Evolutionary conservation across 2,888 invertebrate genomes (phyloP), one percentile per base, ranked within the genome.

Genomic region (Malachius bipustulatus): DNA sequence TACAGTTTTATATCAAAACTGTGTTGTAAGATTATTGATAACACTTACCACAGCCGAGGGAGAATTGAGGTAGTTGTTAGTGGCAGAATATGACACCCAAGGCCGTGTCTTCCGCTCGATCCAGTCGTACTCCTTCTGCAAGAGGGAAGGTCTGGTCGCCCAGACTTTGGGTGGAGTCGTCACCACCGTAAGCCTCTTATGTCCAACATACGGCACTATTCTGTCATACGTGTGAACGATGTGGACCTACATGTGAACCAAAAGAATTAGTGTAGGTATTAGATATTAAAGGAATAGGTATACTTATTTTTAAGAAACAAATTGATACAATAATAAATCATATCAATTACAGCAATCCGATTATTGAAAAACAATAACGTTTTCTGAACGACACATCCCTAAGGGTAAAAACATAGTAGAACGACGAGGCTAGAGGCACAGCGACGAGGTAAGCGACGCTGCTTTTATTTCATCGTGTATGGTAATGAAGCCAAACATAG

Each of bases 11-110:
- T n/a, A n/a, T n/a, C n/a, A n/a, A n/a, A n/a, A n/a, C 24, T 19
- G n/a, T 19, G n/a, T 19, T 19, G 24, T 8, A 19, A 19, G 24
- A 8, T 19, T n/a, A 19, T 19, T 19, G 24, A 19, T 19, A 8
- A n/a, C 55, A 63, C 71, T 69, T 67, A 83, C 83, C 74, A 75
- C 75, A 51, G 75, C 73, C 49, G 75, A 67, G 56, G 75, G 77
- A 48, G 84, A 81, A 66, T 80, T 79, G 64, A 80, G 78, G 66
- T 77, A 87, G 57, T 80, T 77, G 50, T 81, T 82, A 47, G 77
- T 69, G 50, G 82, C 74, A 41, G 76, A 75, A 50, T 74, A 67
- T 42, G 73, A 71, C 34, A 65, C 54, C 54, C 66, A 63, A 16
- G 79, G 74, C 44, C 80, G 71, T 44, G 69, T 63, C 58, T 73